Conservation (phyloP, 2,113 vertebrate genomes). For the Camelus dromedarius region DNA sequence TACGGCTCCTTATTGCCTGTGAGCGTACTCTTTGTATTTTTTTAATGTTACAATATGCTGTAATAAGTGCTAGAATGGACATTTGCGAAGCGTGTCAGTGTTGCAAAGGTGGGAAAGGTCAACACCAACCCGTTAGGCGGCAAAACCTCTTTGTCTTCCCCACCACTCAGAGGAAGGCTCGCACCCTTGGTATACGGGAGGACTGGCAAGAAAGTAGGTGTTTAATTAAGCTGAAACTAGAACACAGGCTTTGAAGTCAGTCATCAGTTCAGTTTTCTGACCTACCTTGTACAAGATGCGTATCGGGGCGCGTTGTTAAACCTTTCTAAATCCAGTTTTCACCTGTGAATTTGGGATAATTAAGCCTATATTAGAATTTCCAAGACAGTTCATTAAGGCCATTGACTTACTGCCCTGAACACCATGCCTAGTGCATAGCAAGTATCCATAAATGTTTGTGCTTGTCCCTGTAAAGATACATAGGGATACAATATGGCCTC, state of each 20-base stretch:
- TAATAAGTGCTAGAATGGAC: not conserved
- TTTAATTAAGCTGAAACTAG: not conserved
- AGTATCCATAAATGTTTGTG: not conserved
- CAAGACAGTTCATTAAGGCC: not conserved
- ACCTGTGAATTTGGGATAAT: not conserved
- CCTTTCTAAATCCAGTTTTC: not conserved
- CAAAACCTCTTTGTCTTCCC: not conserved
- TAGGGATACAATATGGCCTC: not conserved
- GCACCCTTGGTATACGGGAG: not conserved
- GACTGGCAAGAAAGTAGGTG: not conserved
- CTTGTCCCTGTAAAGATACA: not conserved
- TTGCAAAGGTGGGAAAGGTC: not conserved
- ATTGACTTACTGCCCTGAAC: not conserved
- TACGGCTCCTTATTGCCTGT: not conserved
- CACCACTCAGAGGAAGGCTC: not conserved
- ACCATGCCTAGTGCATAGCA: not conserved
- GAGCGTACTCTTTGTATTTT: not conserved
- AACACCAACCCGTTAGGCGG: not conserved
- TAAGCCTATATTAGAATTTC: not conserved
- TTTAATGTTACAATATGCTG: not conserved
- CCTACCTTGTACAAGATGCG: not conserved
- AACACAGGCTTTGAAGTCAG: not conserved
- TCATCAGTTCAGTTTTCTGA: slow-evolving; percentile 1
- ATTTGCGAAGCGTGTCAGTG: not conserved
- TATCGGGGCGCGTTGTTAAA: not conserved